Base-by-base conservation (phyloP, 2,888 invertebrate genomes). In the Chymomyza amoena region DNA sequence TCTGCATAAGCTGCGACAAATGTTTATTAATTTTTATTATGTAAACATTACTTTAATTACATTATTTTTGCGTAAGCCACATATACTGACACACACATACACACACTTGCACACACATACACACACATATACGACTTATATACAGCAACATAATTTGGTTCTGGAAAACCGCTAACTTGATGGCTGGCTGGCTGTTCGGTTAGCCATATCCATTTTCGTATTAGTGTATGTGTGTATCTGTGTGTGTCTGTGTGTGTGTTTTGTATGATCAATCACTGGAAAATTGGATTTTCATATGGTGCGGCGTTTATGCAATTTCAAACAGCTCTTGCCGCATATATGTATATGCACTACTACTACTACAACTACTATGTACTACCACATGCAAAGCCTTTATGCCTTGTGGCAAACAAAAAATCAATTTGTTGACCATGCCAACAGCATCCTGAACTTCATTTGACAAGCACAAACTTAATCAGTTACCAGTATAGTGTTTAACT, bases 231-330 rank as follows among this genome's bases (percentile, higher is more conserved):
- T 57, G 45, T 64, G 52, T 64, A 64, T 60, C 32, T 73, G 56
- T 74, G 10, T 50, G 62, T 39, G 32, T 50, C 18, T 65, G 9
- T 56, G 62, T 51, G 39, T 60, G 25, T 65, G 86, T 87, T 82
- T 79, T 87, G 89, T 90, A 89, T 90, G 91, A 91, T 91, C 91
- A 91, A 91, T 91, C 91, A 91, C 89, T 90, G 91, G 91, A 91
- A 91, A 91, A 91, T 91, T 91, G 91, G 90, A 91, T 91, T 91
- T 90, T 88, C 90, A 88, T 87, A 81, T 71, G 68, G 61, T 72
- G 65, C 68, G 66, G 65, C 64, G 73, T 71, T 78, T 82, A 87
- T 86, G 76, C 82, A 85, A 87, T 82, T 82, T 80, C 69, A 83
- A 75, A 62, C 73, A 59, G 67, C 73, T 65, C 18, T 68, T 61